Conservation (phyloP, 2,888 invertebrate genomes). For the Stenurella melanura region DNA sequence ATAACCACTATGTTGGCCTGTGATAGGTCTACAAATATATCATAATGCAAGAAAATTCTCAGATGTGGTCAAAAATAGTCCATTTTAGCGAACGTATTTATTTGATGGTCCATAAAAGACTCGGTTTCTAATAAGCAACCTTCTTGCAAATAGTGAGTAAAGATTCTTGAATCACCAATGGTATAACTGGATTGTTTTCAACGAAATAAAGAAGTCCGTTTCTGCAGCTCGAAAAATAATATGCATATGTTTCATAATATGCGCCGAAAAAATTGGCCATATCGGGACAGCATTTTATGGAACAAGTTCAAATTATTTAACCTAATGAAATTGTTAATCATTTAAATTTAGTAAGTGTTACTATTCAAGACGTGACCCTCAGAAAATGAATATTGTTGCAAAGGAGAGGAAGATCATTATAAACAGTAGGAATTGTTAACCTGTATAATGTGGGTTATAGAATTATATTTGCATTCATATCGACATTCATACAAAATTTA, state of each 20-base stretch:
- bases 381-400: neutral
- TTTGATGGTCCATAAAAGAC: too few relatives aligned
- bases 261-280: constrained; percentile 15
- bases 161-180: too few relatives aligned
- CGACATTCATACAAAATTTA: too few relatives aligned
- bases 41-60: too few relatives aligned
- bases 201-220: too few relatives aligned
- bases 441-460: neutral
- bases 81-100: too few relatives aligned
- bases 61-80: too few relatives aligned
- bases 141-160: too few relatives aligned
- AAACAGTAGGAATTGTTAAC: neutral
- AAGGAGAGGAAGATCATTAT: constrained; percentile 1
- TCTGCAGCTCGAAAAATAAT: neutral
- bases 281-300: constrained; percentile 43
- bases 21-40: too few relatives aligned
- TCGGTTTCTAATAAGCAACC: too few relatives aligned
- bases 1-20: too few relatives aligned
- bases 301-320: constrained; percentile 60
- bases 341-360: constrained; percentile 48
- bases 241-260: neutral
- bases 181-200: too few relatives aligned
- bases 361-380: constrained; percentile 7
- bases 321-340: constrained; percentile 56
- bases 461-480: neutral